Evolutionary conservation across 2,797 vertebrate species (phyloP).

Genomic region (Platalea minor): DNA sequence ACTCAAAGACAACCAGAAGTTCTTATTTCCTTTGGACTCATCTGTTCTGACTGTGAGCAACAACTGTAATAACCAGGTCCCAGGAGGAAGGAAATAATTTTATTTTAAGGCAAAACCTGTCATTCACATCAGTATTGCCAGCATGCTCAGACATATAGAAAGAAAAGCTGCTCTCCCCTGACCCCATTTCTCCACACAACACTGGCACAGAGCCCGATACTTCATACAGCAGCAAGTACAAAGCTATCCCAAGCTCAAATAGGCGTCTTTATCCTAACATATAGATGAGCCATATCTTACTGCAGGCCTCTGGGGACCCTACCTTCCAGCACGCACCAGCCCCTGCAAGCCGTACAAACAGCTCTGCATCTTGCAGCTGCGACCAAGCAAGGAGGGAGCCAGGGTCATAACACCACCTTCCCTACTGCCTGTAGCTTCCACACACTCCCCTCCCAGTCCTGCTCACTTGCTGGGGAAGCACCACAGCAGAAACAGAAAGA

Average conservation of each 20-base stretch:
- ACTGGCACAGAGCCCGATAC: rapidly evolving
- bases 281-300: neutral
- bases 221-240: neutral
- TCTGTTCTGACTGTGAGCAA: neutral
- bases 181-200: neutral
- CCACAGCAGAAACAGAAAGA: neutral
- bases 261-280: neutral
- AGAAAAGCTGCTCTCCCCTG: neutral
- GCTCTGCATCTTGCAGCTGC: neutral
- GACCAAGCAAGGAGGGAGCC: neutral
- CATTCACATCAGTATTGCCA: neutral
- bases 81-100: neutral
- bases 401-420: neutral
- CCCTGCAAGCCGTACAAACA: neutral
- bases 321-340: neutral
- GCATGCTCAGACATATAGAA: neutral
- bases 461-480: rapidly evolving
- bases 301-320: neutral
- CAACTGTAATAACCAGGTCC: neutral
- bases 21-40: neutral
- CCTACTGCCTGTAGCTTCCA: neutral
- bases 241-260: neutral
- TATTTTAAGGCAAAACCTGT: neutral
- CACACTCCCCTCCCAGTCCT: neutral
- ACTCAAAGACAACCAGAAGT: neutral